Evolutionary conservation across 2,888 invertebrate genomes (phyloP), one percentile per base, ranked within the genome.

Genomic region (Yponomeuta cagnagella): DNA sequence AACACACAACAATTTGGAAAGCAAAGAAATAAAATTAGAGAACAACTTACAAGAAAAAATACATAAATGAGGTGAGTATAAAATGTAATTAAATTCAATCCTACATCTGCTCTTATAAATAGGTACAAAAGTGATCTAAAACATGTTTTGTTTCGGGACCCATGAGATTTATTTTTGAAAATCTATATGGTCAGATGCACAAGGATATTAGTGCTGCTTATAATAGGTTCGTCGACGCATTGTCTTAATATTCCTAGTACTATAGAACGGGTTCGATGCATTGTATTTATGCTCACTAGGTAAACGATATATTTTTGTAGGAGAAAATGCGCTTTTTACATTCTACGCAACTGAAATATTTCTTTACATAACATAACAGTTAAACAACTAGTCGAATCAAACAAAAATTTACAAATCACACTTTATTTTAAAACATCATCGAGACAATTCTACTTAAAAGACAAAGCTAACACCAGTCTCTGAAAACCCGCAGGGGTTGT

Each of bases 1-100:
- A 72, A 15, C 52, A 58, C 52, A 12, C 43, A 58, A 71, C 48
- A 84, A 86, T 87, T 87, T 87, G 71, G 71, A 74, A 77, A 78
- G 77, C n/a, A 72, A 72, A 63, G 31, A 79, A 78, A 77, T 70
- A 77, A 77, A 77, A 73, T 79, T 78, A 78, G 72, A 75, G 76
- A 75, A 73, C 73, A 72, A 74, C 73, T 70, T 72, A 73, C 74
- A 75, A 74, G 72, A 73, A 23, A 74, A 71, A 78, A 82, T 82
- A 78, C 48, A 68, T n/a, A 43, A 66, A 66, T 33, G 79, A 78
- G 82, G 73, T 76, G 76, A 23, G 23, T 23, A 23, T 80, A 75
- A 79, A 75, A 77, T 77, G 72, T 74, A 77, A 77, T 77, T 79
- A 77, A 75, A 76, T 76, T 76, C 75, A 75, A 74, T 71, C 76